phyloP scores from a whole-genome alignment of 2,888 invertebrate genomes.

The Erebia aethiops region DNA sequence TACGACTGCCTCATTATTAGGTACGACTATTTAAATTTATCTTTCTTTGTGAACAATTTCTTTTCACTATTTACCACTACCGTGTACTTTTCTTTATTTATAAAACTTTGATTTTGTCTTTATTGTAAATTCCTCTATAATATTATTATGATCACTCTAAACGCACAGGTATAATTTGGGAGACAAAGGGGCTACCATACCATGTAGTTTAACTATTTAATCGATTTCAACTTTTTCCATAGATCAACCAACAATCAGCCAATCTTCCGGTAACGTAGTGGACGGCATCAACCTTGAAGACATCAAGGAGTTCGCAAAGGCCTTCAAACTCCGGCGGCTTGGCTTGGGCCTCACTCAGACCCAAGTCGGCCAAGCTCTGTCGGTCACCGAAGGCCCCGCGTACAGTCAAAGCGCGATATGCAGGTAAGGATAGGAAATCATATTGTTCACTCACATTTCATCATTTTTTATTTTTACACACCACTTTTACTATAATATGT shows the following conservation, averaged over 20 bases:
- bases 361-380: constrained; percentile 98
- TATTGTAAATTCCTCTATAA: no score
- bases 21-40: no score
- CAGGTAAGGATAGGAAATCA: constrained; percentile 85
- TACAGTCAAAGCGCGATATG: constrained; percentile 99
- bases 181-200: no score
- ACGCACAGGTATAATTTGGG: no score
- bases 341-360: constrained; percentile 98
- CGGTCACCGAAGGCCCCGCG: constrained; percentile 98
- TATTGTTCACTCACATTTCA: constrained; percentile 21
- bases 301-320: constrained; percentile 99
- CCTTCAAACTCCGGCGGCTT: constrained; percentile 95
- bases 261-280: constrained; percentile 96
- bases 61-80: no score
- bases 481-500: constrained; percentile 34
- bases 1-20: no score
- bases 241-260: constrained; percentile 97
- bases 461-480: constrained; percentile 16
- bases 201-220: no score
- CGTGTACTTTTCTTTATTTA: no score
- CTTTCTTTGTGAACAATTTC: no score
- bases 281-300: constrained; percentile 98
- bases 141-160: no score
- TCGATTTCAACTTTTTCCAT: constrained; percentile 47
- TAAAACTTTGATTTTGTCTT: no score